Base-by-base conservation (phyloP, 2,888 invertebrate species). In the Iphiclides podalirius region DNA sequence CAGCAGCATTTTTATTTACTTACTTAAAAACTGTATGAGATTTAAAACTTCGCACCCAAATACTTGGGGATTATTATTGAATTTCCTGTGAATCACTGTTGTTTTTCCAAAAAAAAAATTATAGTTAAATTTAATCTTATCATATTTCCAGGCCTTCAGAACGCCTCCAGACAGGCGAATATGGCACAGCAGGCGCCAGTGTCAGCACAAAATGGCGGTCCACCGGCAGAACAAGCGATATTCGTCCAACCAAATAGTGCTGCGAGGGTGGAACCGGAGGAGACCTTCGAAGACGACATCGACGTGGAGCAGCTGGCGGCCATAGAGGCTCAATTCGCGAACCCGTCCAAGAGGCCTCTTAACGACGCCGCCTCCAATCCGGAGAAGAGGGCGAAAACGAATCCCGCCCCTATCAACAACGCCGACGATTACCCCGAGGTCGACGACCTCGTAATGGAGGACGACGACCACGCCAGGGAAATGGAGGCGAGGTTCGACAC, bases 391-490 rank as follows among this genome's bases (percentile, higher is more conserved):
- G 17, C 68, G 0, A 84, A 76, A 65, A 66, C 66, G 0, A 69
- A 70, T 14, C 15, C 46, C n/a, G 48, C 33, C n/a, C 44, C 14
- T n/a, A 34, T 48, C 12, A 72, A 72, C 47, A 67, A 57, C 7
- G 40, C 57, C 1, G 72, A 77, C 2, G 77, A 79, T 33, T 81
- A 78, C 47, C 79, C 78, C 0, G 72, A 78, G 17, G 75, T 80
- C 8, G 58, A 72, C 20, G 81, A 85, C 28, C 17, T 79, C 26
- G 64, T 77, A 8, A 61, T 70, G 1, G 79, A 84, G 66, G 80
- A 86, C 34, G 83, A 84, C 35, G 84, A 83, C 6, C 74, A 79
- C 56, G 63, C 82, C 4, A 67, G 66, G 46, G 79, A 80, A 49
- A 55, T 86, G 4, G 85, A 86, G 64, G 70, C 70, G 0, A 54